Percentiles rank a stretch among this genome's conserved stretches.
Conservation (phyloP, 1,140 invertebrate genomes). For the Pectinophora gossypiella region DNA sequence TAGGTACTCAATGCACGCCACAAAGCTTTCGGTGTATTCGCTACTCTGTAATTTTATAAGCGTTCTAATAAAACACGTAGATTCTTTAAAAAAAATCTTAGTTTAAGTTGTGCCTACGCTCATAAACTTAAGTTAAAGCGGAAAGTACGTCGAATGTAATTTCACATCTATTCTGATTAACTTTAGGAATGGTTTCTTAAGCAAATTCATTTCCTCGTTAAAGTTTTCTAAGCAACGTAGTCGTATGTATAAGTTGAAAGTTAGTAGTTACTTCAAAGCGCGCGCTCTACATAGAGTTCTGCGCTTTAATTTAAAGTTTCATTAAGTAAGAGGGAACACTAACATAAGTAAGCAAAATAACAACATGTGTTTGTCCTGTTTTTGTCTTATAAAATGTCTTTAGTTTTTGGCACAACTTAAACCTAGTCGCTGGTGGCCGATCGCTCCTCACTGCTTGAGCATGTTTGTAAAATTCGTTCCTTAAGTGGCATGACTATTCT, state of each 20-base stretch:
- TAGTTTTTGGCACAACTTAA: conserved; percentile 54
- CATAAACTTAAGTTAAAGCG: background rate
- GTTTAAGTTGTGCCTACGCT: conserved; percentile 54
- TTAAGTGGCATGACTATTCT: conserved; percentile 67
- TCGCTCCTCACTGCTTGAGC: conserved; percentile 66
- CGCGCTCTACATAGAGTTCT: conserved; percentile 18
- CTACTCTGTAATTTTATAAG: conserved; percentile 45
- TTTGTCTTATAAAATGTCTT: too few relatives aligned
- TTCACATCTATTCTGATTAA: background rate
- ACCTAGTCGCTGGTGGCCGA: conserved; percentile 49
- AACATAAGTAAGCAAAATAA: conserved; percentile 8
- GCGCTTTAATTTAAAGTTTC: conserved; percentile 39
- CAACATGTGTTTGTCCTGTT: too few relatives aligned
- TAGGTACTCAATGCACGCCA: conserved; percentile 50
- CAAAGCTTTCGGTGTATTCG: conserved; percentile 66
- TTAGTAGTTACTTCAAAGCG: conserved; percentile 32
- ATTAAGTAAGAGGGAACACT: conserved; percentile 19
- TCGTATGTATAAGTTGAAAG: conserved; percentile 29
- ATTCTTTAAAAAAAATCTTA: conserved; percentile 28
- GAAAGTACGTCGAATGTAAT: background rate
- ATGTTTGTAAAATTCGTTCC: conserved; percentile 64
- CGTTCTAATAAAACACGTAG: conserved; percentile 54
- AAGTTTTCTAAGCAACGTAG: conserved; percentile 24
- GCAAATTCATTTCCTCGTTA: conserved; percentile 18
- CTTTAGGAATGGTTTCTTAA: conserved; percentile 18